Evolutionary conservation across 2,797 vertebrate genomes (phyloP).

Genomic region (Hippoglossus hippoglossus): DNA sequence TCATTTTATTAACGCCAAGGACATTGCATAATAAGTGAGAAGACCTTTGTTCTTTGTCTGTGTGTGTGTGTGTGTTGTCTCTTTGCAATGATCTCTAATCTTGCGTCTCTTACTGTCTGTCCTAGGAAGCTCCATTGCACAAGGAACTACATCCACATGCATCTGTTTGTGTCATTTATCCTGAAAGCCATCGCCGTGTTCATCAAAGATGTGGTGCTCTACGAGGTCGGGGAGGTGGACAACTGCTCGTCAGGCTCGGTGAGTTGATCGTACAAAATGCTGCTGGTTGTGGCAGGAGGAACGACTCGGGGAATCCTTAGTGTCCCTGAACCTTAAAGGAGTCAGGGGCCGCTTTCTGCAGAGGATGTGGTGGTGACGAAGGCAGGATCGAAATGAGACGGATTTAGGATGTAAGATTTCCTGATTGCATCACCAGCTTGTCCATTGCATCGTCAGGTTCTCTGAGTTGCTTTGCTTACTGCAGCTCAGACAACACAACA

Average conservation of each 20-base stretch:
- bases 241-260: slow-evolving; percentile 89
- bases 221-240: slow-evolving; percentile 86
- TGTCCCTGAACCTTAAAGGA: too few species aligned
- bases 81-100: slow-evolving; percentile 27
- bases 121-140: slow-evolving; percentile 97
- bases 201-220: slow-evolving; percentile 93
- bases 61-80: neutral
- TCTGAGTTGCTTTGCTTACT: too few species aligned
- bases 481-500: too few species aligned
- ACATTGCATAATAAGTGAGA: slow-evolving; percentile 40
- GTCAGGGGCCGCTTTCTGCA: too few species aligned
- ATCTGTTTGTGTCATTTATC: slow-evolving; percentile 96
- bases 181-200: slow-evolving; percentile 94
- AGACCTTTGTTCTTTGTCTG: slow-evolving; percentile 6
- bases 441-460: too few species aligned
- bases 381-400: too few species aligned
- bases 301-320: neutral
- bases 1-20: slow-evolving; percentile 61
- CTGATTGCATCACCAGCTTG: too few species aligned
- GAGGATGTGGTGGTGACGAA: too few species aligned
- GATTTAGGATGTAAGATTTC: too few species aligned
- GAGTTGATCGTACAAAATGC: slow-evolving; percentile 68
- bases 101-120: slow-evolving; percentile 21
- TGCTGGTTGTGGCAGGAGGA: neutral
- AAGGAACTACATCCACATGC: slow-evolving; percentile 96